phyloP scores from a whole-genome alignment of 2,888 invertebrate species.

The Chaetoderma sp. region DNA sequence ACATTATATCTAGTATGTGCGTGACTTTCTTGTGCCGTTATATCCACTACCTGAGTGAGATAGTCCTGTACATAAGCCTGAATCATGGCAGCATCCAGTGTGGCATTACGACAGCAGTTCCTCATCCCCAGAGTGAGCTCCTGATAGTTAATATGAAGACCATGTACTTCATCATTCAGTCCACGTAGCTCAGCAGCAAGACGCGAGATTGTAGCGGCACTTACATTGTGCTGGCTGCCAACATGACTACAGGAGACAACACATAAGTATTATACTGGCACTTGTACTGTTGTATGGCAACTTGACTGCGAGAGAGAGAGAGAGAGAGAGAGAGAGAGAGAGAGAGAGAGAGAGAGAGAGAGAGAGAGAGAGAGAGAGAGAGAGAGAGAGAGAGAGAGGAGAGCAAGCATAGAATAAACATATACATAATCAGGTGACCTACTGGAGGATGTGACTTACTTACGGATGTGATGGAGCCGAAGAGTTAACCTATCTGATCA shows the following conservation, averaged over 20 bases:
- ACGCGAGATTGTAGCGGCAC: neutral
- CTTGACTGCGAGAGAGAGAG: too few relatives aligned
- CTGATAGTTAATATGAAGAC: constrained; percentile 39
- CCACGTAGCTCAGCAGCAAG: constrained; percentile 41
- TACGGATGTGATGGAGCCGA: too few relatives aligned
- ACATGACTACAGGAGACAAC: neutral
- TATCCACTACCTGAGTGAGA: constrained; percentile 46
- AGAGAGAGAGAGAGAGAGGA: too few relatives aligned
- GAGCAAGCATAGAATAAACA: too few relatives aligned
- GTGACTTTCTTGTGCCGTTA: constrained; percentile 40
- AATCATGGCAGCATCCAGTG: constrained; percentile 37
- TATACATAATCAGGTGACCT: too few relatives aligned
- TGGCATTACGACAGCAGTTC: constrained; percentile 54
- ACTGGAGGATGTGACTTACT: too few relatives aligned
- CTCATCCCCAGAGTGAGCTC: constrained; percentile 41
- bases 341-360: too few relatives aligned
- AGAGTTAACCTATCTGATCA: too few relatives aligned
- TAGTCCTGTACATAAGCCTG: constrained; percentile 42
- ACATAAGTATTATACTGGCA: too few relatives aligned
- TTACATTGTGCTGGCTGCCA: neutral
- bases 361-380: too few relatives aligned
- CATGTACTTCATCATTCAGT: constrained; percentile 38
- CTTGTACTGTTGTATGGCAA: too few relatives aligned
- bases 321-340: too few relatives aligned
- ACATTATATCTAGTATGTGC: neutral